Evolutionary conservation across 2,797 vertebrate species (phyloP).

Genomic region (Avahi laniger): DNA sequence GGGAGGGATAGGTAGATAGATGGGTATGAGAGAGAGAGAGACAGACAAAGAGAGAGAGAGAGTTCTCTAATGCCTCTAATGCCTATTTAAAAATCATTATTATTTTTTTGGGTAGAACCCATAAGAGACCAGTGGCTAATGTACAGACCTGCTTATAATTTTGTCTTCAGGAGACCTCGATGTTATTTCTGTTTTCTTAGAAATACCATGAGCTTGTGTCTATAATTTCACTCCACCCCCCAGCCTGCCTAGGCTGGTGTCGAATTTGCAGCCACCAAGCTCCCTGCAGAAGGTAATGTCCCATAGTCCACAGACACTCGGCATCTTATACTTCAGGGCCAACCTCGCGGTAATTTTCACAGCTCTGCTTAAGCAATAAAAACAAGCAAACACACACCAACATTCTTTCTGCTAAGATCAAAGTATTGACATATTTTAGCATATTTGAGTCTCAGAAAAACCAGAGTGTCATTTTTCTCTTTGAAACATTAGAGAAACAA

Average conservation of each 20-base stretch:
- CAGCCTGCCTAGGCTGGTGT: neutral
- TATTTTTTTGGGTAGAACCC: neutral
- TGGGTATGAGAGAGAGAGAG: no score
- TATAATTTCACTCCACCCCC: neutral
- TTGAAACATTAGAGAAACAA: neutral
- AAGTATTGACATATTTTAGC: neutral
- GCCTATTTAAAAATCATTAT: no score
- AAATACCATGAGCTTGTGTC: neutral
- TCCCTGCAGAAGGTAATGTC: neutral
- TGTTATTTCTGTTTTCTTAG: neutral
- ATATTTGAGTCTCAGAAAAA: neutral
- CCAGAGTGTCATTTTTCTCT: neutral
- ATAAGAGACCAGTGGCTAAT: neutral
- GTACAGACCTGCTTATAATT: rapidly evolving
- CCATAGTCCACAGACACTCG: rapidly evolving
- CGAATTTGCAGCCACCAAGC: neutral
- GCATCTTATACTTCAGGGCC: neutral
- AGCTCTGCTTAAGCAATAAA: neutral
- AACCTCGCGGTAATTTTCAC: rapidly evolving
- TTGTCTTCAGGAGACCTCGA: neutral
- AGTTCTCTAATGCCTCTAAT: neutral
- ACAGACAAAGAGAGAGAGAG: no score
- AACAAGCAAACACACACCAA: neutral
- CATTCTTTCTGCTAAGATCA: neutral
- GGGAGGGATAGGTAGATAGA: neutral